These are phyloP conservation scores for Stercorarius parasiticus DNA, from an alignment of 2,113 vertebrate species.

Conservation along the genomic window DNA sequence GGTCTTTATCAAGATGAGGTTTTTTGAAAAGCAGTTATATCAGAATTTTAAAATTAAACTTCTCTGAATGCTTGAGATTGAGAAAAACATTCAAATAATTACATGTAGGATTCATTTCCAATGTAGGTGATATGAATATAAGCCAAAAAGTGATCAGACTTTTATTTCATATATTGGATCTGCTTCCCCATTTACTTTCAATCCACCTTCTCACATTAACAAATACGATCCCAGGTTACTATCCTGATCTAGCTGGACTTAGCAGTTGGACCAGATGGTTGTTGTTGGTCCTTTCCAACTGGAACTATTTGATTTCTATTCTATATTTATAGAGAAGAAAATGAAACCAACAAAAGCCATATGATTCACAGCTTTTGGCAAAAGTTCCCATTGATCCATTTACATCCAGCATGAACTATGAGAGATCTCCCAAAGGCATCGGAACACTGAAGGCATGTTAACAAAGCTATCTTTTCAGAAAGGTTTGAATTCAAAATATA, in stretches of 20 bases:
- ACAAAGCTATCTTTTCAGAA: conserved; percentile 43
- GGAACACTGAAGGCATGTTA: neutral
- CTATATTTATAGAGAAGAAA: neutral
- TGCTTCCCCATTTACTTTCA: neutral
- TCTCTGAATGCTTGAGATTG: neutral
- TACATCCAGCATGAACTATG: neutral
- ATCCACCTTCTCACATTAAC: neutral
- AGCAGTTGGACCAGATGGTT: neutral
- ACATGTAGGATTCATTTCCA: neutral
- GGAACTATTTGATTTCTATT: neutral
- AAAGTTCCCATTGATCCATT: neutral
- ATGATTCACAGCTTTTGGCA: neutral
- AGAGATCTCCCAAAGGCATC: neutral
- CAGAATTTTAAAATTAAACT: neutral
- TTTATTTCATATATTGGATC: neutral
- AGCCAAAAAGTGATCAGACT: neutral
- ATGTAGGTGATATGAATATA: neutral
- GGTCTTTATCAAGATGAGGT: neutral
- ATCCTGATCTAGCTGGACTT: neutral
- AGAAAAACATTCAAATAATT: neutral
- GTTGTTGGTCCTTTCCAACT: neutral
- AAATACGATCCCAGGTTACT: neutral
- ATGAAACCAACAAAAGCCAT: neutral
- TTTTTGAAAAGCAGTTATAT: neutral
- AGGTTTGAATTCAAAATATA: neutral